Evolutionary conservation across 2,113 vertebrate species (phyloP).

Genomic region (Neolamprologus kungweensis): DNA sequence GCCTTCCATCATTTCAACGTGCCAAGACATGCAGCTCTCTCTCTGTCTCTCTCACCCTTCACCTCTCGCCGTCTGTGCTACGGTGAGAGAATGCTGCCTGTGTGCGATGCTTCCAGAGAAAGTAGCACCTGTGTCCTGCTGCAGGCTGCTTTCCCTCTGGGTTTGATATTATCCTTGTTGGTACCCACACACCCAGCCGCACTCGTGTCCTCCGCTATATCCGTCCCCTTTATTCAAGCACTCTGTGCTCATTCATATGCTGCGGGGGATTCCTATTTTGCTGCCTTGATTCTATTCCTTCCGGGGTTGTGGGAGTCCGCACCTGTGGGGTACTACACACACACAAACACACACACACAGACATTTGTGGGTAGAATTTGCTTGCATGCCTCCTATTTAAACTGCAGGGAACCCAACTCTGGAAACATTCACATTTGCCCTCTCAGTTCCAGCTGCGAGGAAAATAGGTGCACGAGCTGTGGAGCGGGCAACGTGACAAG

Average conservation of each 20-base stretch:
- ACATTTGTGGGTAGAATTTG: background rate
- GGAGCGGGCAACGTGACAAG: slow-evolving; percentile 1
- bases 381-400: slow-evolving; percentile 26
- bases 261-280: slow-evolving; percentile 25
- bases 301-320: slow-evolving; percentile 15
- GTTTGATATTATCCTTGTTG: slow-evolving; percentile 9
- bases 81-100: background rate
- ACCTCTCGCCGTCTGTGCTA: background rate
- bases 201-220: background rate
- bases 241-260: slow-evolving; percentile 46
- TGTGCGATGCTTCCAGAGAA: slow-evolving; percentile 1
- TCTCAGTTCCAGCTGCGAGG: slow-evolving; percentile 26
- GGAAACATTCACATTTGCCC: slow-evolving; percentile 36
- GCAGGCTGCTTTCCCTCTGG: background rate
- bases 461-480: slow-evolving; percentile 22
- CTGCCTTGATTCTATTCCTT: slow-evolving; percentile 40
- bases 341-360: background rate
- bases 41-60: background rate
- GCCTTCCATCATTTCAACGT: background rate
- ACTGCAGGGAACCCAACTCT: slow-evolving; percentile 17
- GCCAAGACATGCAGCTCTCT: background rate
- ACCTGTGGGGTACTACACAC: slow-evolving; percentile 27
- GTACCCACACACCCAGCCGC: background rate
- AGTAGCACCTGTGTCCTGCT: slow-evolving; percentile 28
- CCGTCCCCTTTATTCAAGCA: background rate